Evolutionary conservation across 2,888 invertebrate species (phyloP), one percentile per base, ranked within the genome.

Genomic region (Drosophila meridionalis): DNA sequence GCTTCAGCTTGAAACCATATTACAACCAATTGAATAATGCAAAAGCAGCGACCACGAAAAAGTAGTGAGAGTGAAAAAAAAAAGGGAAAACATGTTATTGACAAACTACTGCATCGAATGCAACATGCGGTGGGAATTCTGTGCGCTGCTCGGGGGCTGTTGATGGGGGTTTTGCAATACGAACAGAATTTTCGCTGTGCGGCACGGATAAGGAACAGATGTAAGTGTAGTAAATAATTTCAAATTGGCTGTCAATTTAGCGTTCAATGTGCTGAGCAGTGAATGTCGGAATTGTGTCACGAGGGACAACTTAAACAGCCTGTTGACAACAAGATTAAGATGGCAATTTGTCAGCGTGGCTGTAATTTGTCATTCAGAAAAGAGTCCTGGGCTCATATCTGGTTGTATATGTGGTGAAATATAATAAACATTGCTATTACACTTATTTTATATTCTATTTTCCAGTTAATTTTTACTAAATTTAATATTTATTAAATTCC

Each of bases 161-260:
- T 40, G 12, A 30, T 52, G 34, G 40, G 32, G 50, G n/a, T 52
- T 56, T 52, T 56, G 42, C 30, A 45, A 28, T 36, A 4, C 26
- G n/a, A 42, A 30, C 26, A 11, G 20, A 11, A 20, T 38, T 45
- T 58, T 63, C 45, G 28, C 42, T 65, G 62, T 42, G 43, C 62
- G 47, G 52, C 52, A 36, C 38, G 73, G 69, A 79, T 76, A 73
- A 68, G 56, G 34, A 36, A 55, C 53, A 50, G 20, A 20, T 67
- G 62, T 45, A 67, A 73, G 67, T 75, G 80, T 66, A 53, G 84
- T 76, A 78, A 82, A 86, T 84, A 82, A 79, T 82, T 76, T 70
- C 62, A 82, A 80, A 76, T 76, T 73, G 61, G 40, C 68, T 83
- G 84, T 80, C 86, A 82, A 71, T 73, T 78, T 48, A 53, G 59